These are phyloP conservation scores for Enteromius trimaculatus DNA, from an alignment of 2,797 vertebrate genomes.

Conservation along the genomic window DNA sequence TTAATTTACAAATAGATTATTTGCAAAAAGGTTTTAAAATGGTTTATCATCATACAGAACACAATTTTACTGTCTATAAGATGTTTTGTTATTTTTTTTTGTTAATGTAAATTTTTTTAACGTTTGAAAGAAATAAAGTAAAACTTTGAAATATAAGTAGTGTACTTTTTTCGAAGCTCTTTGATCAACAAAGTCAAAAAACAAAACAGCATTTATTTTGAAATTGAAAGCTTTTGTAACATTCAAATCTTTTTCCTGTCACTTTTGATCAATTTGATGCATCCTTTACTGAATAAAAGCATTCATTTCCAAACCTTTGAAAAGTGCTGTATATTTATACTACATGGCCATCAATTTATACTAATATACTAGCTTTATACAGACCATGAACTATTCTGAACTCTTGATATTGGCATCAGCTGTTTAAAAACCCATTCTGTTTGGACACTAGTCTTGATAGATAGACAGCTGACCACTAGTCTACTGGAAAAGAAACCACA, in stretches of 20 bases:
- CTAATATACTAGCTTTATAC: not conserved
- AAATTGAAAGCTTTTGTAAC: not conserved
- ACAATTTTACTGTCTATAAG: not conserved
- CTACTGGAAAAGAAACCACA: conserved; percentile 16
- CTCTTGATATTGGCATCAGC: not conserved
- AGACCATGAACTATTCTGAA: not conserved
- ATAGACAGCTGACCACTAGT: not conserved
- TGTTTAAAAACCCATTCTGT: not conserved
- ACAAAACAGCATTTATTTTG: not conserved
- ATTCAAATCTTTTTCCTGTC: not conserved
- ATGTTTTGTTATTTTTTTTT: too few species aligned
- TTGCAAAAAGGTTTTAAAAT: not conserved
- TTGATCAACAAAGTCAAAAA: not conserved
- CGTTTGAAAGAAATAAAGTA: not conserved
- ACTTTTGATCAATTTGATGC: not conserved
- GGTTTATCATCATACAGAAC: not conserved
- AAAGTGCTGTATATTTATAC: not conserved
- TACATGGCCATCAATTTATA: not conserved
- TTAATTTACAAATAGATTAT: not conserved
- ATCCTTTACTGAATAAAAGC: not conserved
- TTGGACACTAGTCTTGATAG: not conserved
- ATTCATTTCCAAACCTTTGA: not conserved
- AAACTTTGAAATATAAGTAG: not conserved
- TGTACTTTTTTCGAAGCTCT: not conserved
- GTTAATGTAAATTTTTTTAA: too few species aligned